These are phyloP conservation scores for Corythornis madagascariensis DNA, from an alignment of 2,113 vertebrate species.

Conservation along the genomic window DNA sequence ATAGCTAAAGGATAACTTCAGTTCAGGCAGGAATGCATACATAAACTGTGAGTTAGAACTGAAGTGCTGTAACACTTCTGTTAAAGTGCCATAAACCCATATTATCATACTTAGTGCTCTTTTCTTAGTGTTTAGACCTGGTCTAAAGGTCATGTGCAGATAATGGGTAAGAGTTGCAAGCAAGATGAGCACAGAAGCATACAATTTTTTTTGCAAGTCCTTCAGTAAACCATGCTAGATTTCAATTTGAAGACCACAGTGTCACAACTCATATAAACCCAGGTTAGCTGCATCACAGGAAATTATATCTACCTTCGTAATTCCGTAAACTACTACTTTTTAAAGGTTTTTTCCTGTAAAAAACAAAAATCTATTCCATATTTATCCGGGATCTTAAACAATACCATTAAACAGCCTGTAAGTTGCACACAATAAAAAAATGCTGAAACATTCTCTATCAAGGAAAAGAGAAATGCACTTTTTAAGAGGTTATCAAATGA, in stretches of 20 bases:
- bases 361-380: not conserved
- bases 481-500: conserved; percentile 2
- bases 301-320: not conserved
- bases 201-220: not conserved
- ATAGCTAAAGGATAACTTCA: not conserved
- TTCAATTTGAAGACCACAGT: not conserved
- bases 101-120: not conserved
- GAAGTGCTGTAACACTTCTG: not conserved
- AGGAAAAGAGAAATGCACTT: not conserved
- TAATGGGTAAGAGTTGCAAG: not conserved
- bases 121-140: not conserved
- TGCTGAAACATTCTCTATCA: not conserved
- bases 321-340: not conserved
- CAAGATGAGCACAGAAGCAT: not conserved
- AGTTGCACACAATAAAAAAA: not conserved
- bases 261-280: not conserved
- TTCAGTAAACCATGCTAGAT: not conserved
- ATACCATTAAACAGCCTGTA: not conserved
- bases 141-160: not conserved
- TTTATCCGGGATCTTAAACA: not conserved
- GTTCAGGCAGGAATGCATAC: not conserved
- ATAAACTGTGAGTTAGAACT: not conserved
- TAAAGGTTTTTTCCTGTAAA: not conserved
- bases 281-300: not conserved
- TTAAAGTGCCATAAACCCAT: not conserved